Percentiles rank a stretch among this genome's conserved stretches.
Conservation (phyloP, 1,140 invertebrate species). For the Augochlora pura region DNA sequence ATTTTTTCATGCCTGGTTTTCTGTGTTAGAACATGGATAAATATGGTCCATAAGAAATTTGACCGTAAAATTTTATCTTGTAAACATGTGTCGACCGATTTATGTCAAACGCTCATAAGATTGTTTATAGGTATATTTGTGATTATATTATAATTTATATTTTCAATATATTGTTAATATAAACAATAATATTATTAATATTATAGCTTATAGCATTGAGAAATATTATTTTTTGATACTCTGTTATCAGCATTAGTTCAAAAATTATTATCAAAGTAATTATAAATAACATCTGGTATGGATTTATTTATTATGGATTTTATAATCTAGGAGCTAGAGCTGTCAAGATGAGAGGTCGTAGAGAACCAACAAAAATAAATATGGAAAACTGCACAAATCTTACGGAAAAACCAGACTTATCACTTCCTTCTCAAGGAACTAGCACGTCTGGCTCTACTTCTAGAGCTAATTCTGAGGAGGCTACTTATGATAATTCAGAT, state of each 20-base stretch:
- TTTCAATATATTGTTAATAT: neutral
- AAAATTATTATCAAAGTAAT: too few relatives aligned
- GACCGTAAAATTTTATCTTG: neutral
- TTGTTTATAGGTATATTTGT: neutral
- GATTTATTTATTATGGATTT: slow-evolving; percentile 39
- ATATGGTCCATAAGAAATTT: neutral
- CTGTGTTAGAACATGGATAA: neutral
- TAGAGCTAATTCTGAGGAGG: slow-evolving; percentile 77
- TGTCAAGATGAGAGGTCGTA: slow-evolving; percentile 81
- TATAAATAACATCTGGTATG: too few relatives aligned
- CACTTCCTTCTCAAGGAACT: slow-evolving; percentile 65
- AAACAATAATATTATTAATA: too few relatives aligned
- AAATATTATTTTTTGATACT: too few relatives aligned
- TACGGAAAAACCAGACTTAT: slow-evolving; percentile 74
- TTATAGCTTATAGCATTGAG: too few relatives aligned
- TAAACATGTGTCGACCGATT: neutral
- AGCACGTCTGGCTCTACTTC: slow-evolving; percentile 70
- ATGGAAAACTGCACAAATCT: slow-evolving; percentile 84
- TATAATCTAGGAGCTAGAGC: slow-evolving; percentile 66
- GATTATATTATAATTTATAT: neutral
- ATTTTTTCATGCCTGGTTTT: neutral
- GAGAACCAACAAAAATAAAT: slow-evolving; percentile 83
- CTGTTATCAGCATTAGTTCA: too few relatives aligned
- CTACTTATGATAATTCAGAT: slow-evolving; percentile 74
- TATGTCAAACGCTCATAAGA: neutral